These are phyloP conservation scores for Myiagra hebetior DNA, from an alignment of 2,113 vertebrate species.

Conservation along the genomic window DNA sequence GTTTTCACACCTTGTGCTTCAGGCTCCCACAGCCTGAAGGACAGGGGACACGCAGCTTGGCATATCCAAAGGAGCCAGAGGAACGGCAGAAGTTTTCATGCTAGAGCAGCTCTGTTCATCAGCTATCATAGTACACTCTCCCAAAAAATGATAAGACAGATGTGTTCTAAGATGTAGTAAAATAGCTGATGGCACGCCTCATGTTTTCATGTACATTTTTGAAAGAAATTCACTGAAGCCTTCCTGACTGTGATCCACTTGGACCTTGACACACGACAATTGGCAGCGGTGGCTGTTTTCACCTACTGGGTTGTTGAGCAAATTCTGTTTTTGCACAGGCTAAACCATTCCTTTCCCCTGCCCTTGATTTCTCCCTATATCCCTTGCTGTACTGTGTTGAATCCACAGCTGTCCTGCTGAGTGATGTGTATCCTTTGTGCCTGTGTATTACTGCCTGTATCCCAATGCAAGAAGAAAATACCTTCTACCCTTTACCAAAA, in stretches of 20 bases:
- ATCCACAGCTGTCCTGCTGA: background rate
- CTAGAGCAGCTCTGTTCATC: background rate
- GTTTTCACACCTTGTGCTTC: background rate
- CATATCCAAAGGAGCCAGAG: background rate
- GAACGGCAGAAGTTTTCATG: background rate
- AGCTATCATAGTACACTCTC: background rate
- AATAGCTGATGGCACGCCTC: background rate
- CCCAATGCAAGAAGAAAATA: background rate
- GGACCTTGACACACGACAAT: background rate
- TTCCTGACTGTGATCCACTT: background rate
- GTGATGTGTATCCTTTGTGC: background rate
- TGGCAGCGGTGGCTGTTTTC: background rate
- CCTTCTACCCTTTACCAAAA: background rate
- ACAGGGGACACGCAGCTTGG: background rate
- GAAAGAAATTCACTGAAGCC: background rate
- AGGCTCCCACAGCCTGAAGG: background rate
- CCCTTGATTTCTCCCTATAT: background rate
- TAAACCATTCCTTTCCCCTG: background rate
- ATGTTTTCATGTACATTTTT: background rate
- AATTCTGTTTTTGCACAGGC: background rate
- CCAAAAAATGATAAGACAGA: background rate
- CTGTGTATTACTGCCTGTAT: background rate
- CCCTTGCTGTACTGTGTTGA: background rate
- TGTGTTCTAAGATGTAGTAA: background rate
- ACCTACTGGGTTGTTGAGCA: background rate